Base-by-base conservation (phyloP, 2,797 vertebrate genomes). In the Typhlichthys eigenmanni region DNA sequence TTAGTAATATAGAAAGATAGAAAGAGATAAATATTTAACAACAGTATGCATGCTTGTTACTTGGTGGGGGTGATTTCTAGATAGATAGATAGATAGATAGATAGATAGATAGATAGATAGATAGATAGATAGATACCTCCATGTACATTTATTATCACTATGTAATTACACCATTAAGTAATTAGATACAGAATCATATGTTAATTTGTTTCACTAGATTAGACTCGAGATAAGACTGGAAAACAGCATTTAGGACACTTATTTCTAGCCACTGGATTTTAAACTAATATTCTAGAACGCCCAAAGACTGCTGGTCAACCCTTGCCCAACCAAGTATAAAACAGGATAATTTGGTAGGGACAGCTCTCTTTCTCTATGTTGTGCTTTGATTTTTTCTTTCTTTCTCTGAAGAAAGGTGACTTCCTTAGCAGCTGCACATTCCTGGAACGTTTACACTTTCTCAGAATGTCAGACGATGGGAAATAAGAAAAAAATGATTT, bases 1-100 rank as follows among this genome's bases (percentile, higher is more conserved):
- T 91, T 88, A 88, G 78, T 38, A 83, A 29, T 29, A 29, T 29
- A 29, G 24, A 85, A 86, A 5, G 54, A 29, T 29, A 29, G 24
- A 85, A 86, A 5, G 54, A 74, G 71, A 80, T 75, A 83, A 88
- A 89, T 85, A 85, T 85, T 85, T 84, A 85, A 80, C 77, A 81
- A 66, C 43, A 78, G 76, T 60, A 58, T 66, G 76, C 77, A 64
- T 71, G 58, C 69, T 82, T 80, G 76, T 82, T 85, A 81, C 69
- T 82, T 71, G 47, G 45, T 52, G 56, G 24, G 59, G 2, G 64
- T 77, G 72, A 71, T 80, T 79, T 62, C 3, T 29, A 29, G 24
- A 4, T 29, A 29, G 24, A 4, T 4, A 29, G 24, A 29, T 29
- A 24, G 24, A 51, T 14, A 34, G n/a, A 46, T 29, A 52, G 50